A percentile compares a stretch with the other conserved stretches of the same genome.
phyloP scores from a whole-genome alignment of 1,140 invertebrate species.

The Rhagoletis zephyria region DNA sequence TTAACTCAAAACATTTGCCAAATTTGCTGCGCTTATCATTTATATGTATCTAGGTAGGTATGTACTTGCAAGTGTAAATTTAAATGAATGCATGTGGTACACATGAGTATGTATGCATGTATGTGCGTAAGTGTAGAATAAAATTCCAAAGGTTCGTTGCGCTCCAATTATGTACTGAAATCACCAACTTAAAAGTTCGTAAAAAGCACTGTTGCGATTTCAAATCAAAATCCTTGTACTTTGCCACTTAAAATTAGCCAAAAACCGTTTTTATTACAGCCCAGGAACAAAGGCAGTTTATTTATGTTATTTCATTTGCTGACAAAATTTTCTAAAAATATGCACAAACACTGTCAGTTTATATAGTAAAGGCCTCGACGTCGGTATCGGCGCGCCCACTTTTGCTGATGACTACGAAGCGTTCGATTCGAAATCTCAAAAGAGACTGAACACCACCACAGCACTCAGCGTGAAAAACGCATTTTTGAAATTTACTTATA shows the following conservation, averaged over 20 bases:
- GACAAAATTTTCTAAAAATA: constrained; percentile 54
- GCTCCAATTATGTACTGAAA: too few species aligned
- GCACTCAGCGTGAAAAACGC: neutral
- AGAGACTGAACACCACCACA: constrained; percentile 27
- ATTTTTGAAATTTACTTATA: neutral
- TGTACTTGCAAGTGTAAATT: neutral
- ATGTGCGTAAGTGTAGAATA: neutral
- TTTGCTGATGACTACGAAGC: constrained; percentile 9
- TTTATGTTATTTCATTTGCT: constrained; percentile 25
- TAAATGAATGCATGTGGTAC: neutral
- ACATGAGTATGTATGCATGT: neutral
- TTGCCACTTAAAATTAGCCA: neutral
- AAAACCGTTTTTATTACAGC: neutral
- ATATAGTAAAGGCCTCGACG: too few species aligned
- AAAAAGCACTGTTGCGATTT: neutral
- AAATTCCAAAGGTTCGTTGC: neutral
- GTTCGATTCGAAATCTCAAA: constrained; percentile 19
- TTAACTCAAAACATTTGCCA: constrained; percentile 7
- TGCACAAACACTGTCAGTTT: constrained; percentile 30
- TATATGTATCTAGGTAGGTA: neutral
- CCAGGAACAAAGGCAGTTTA: constrained; percentile 49
- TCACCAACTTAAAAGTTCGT: too few species aligned
- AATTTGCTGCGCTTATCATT: neutral
- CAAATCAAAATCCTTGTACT: neutral
- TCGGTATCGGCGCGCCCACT: neutral